Conservation (phyloP, 2,888 invertebrate species). For the Tetanocera ferruginea region DNA sequence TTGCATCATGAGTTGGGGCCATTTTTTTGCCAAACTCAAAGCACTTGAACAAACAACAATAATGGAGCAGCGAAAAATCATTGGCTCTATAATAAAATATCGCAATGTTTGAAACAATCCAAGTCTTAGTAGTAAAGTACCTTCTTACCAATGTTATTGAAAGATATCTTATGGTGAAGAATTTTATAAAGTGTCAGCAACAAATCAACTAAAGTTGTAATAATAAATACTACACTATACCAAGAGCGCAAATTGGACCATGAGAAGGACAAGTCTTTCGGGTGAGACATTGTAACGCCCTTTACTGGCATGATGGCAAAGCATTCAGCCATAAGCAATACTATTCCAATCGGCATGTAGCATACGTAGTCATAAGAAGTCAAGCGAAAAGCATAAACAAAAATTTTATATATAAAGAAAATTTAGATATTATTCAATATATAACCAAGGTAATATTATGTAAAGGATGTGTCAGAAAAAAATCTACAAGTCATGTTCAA, state of each 20-base stretch:
- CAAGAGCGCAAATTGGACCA: constrained; percentile 62
- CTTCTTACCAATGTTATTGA: constrained; percentile 62
- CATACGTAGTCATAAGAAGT: too few species aligned
- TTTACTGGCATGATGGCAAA: constrained; percentile 73
- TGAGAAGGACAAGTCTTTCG: constrained; percentile 67
- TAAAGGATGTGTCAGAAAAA: too few species aligned
- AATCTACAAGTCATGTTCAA: too few species aligned
- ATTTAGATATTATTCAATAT: too few species aligned
- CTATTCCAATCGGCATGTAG: constrained; percentile 42
- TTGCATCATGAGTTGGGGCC: constrained; percentile 71
- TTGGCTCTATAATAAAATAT: constrained; percentile 54
- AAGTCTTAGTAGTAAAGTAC: background rate
- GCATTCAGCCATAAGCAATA: constrained; percentile 70
- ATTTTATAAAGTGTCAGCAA: constrained; percentile 56
- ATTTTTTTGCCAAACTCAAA: constrained; percentile 71
- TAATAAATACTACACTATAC: constrained; percentile 56
- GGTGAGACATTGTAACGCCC: constrained; percentile 69
- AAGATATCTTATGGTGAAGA: constrained; percentile 56
- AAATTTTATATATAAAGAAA: too few species aligned
- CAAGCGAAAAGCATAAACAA: too few species aligned
- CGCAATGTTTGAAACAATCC: background rate
- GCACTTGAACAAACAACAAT: constrained; percentile 62
- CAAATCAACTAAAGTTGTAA: constrained; percentile 51
- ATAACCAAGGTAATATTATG: too few species aligned
- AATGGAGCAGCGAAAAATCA: constrained; percentile 64